Conservation (phyloP, 64 coral and sea anemone species). For the Astreopora myriophthalma region DNA sequence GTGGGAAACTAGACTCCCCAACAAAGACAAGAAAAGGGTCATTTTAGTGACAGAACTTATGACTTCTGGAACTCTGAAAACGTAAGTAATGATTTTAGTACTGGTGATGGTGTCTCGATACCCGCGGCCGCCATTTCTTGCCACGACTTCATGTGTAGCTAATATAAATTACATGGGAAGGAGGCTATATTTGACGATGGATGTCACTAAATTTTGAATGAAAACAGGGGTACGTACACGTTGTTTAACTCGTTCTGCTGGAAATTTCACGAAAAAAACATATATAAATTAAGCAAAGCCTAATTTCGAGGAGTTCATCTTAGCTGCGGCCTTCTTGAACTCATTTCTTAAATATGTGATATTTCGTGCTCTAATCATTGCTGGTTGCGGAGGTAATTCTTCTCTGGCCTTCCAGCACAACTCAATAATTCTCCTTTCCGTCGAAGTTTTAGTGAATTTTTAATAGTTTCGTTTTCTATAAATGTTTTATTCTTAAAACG, state of each 20-base stretch:
- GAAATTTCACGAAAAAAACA: background rate
- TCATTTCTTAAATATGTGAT: background rate
- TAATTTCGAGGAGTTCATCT: background rate
- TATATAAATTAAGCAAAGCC: background rate
- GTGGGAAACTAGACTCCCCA: slow-evolving; percentile 88
- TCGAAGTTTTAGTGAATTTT: slow-evolving; percentile 31
- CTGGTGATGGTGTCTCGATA: background rate
- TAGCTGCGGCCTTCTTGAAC: background rate
- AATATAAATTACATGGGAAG: background rate
- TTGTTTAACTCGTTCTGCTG: slow-evolving; percentile 7
- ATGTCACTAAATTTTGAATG: slow-evolving; percentile 65
- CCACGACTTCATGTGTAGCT: slow-evolving; percentile 21
- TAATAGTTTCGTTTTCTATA: background rate
- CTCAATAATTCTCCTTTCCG: background rate
- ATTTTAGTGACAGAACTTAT: slow-evolving; percentile 97
- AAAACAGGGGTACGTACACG: slow-evolving; percentile 35
- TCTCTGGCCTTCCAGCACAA: background rate
- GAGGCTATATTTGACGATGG: slow-evolving; percentile 22
- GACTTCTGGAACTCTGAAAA: slow-evolving; percentile 99
- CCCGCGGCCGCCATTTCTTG: background rate
- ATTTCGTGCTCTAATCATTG: background rate
- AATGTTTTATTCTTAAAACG: slow-evolving; percentile 19
- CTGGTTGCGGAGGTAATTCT: background rate
- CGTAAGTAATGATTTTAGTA: slow-evolving; percentile 74
- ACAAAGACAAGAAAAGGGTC: slow-evolving; percentile 97